phyloP scores from a whole-genome alignment of 2,888 invertebrate species.

The Rhimphoctona megacephalus region DNA sequence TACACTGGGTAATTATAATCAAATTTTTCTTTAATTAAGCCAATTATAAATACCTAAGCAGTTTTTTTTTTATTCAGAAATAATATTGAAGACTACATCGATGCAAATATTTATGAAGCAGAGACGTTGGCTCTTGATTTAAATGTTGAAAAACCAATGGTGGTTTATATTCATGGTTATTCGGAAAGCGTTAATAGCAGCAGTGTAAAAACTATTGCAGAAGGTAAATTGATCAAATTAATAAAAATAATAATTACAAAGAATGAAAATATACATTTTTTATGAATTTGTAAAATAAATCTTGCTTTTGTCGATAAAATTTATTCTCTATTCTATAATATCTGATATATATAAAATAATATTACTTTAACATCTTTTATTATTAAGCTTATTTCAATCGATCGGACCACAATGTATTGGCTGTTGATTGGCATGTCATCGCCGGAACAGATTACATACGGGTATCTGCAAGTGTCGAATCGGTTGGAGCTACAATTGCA shows the following conservation, averaged over 20 bases:
- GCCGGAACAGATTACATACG: slow-evolving; percentile 83
- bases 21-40: background rate
- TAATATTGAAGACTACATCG: slow-evolving; percentile 54
- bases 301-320: background rate
- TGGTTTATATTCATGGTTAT: slow-evolving; percentile 85
- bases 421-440: slow-evolving; percentile 85
- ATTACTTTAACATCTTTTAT: slow-evolving; percentile 7
- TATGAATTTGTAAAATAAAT: background rate
- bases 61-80: slow-evolving; percentile 49
- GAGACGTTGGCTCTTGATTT: slow-evolving; percentile 61
- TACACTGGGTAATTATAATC: slow-evolving; percentile 70
- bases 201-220: slow-evolving; percentile 82
- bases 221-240: slow-evolving; percentile 68
- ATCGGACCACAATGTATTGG: slow-evolving; percentile 83
- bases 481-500: slow-evolving; percentile 73
- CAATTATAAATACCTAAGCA: background rate
- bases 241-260: background rate
- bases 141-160: slow-evolving; percentile 75
- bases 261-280: background rate
- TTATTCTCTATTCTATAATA: background rate
- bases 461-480: slow-evolving; percentile 69
- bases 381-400: slow-evolving; percentile 82
- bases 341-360: background rate
- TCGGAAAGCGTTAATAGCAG: slow-evolving; percentile 82
- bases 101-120: slow-evolving; percentile 63